These are phyloP conservation scores for Aphaenogaster ashmeadi DNA, from an alignment of 1,140 invertebrate species.

Conservation along the genomic window DNA sequence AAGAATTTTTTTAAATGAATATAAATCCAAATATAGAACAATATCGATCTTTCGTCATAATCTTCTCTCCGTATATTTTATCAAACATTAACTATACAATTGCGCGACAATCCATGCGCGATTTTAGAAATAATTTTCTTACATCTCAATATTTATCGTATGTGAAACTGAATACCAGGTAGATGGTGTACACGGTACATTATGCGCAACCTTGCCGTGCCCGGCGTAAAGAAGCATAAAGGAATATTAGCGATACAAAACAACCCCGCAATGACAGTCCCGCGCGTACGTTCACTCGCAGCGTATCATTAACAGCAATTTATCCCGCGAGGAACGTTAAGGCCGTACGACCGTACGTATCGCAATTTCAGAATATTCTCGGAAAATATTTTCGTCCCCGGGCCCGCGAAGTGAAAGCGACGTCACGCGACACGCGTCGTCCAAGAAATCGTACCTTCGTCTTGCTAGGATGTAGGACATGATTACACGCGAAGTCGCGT, in stretches of 20 bases:
- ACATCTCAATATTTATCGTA: neutral
- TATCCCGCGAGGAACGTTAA: neutral
- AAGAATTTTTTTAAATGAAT: neutral
- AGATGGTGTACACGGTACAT: neutral
- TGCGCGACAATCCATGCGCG: neutral
- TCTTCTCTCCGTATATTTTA: neutral
- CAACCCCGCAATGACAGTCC: slow-evolving; percentile 18
- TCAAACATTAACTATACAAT: neutral
- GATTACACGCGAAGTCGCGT: slow-evolving; percentile 77
- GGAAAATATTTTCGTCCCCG: slow-evolving; percentile 48
- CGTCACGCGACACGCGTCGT: slow-evolving; percentile 46
- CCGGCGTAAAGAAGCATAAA: slow-evolving; percentile 16
- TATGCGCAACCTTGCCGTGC: slow-evolving; percentile 22
- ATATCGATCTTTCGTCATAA: neutral
- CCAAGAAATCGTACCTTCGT: slow-evolving; percentile 55
- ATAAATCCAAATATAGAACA: neutral
- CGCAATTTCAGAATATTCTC: slow-evolving; percentile 49
- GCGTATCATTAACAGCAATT: slow-evolving; percentile 50
- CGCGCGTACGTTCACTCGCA: slow-evolving; percentile 20
- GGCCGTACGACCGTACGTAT: neutral
- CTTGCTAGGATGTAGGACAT: slow-evolving; percentile 71
- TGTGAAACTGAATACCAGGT: neutral
- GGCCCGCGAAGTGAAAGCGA: slow-evolving; percentile 31
- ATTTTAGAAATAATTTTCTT: neutral
- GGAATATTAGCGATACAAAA: slow-evolving; percentile 39